Evolutionary conservation across 2,797 vertebrate species (phyloP).

Genomic region (Acanthurus tractus): DNA sequence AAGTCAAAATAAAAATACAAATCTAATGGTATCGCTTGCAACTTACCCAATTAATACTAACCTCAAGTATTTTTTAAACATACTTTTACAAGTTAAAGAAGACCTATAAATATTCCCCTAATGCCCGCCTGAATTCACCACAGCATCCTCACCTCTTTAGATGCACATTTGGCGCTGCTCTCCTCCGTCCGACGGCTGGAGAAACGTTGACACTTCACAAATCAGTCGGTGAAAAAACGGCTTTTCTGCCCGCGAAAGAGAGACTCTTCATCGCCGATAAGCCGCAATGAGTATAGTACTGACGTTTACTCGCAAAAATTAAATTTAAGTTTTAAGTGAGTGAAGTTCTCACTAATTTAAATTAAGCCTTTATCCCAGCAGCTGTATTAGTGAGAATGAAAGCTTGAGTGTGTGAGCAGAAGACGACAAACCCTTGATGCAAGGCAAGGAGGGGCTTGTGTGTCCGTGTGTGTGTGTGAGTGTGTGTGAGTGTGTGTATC

Average conservation of each 20-base stretch:
- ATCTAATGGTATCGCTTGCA: rapidly evolving
- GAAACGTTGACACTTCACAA: background rate
- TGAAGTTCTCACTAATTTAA: background rate
- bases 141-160: conserved; percentile 39
- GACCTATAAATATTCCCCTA: rapidly evolving
- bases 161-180: conserved; percentile 27
- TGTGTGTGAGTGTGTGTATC: conserved; percentile 22
- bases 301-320: background rate
- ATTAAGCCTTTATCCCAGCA: background rate
- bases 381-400: background rate
- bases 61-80: background rate
- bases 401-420: background rate
- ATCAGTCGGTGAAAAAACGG: conserved; percentile 15
- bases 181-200: background rate
- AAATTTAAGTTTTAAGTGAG: background rate
- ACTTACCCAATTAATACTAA: too few species aligned
- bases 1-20: background rate
- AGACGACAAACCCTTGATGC: conserved; percentile 22
- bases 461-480: conserved; percentile 18
- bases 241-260: background rate
- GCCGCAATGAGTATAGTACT: rapidly evolving
- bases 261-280: conserved; percentile 8
- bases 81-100: too few species aligned
- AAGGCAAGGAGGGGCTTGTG: conserved; percentile 48
- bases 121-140: background rate